Evolutionary conservation across 2,888 invertebrate genomes (phyloP).

Genomic region (Cyclophora punctaria): DNA sequence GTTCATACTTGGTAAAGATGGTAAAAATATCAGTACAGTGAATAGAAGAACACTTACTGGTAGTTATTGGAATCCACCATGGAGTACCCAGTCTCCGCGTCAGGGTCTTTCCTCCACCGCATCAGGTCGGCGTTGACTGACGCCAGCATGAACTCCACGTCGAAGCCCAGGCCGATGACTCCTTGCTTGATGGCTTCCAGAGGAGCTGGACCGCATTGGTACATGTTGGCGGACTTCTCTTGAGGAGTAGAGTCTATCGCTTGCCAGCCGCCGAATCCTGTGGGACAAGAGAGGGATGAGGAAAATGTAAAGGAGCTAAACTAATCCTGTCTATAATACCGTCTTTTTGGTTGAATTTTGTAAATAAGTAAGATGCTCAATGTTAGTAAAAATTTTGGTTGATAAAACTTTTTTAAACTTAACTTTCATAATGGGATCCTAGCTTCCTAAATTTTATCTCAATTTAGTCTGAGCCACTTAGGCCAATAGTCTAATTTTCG

Average conservation of each 20-base stretch:
- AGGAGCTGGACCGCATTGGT: conserved; percentile 87
- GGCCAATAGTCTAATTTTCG: no score
- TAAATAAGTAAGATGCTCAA: no score
- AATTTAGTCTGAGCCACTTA: no score
- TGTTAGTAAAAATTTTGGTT: no score
- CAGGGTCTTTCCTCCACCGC: conserved; percentile 82
- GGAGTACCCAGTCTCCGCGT: conserved; percentile 77
- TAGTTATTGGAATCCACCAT: conserved; percentile 83
- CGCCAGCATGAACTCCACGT: conserved; percentile 85
- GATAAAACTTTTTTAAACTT: no score
- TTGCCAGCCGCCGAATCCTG: conserved; percentile 92
- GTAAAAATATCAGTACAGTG: background rate
- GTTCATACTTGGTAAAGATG: no score
- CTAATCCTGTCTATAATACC: no score
- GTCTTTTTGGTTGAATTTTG: no score
- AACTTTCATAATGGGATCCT: no score
- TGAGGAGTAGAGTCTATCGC: conserved; percentile 91
- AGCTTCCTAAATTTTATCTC: no score
- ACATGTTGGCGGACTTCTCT: conserved; percentile 81
- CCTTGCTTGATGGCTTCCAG: conserved; percentile 85
- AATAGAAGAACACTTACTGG: conserved; percentile 72
- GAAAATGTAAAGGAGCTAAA: no score
- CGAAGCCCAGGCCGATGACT: conserved; percentile 82
- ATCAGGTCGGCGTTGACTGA: conserved; percentile 90
- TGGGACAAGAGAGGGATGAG: no score